A percentile compares a stretch with the other conserved stretches of the same genome.
Conservation (phyloP, 2,888 invertebrate genomes). For the Adelognathus sp. region DNA sequence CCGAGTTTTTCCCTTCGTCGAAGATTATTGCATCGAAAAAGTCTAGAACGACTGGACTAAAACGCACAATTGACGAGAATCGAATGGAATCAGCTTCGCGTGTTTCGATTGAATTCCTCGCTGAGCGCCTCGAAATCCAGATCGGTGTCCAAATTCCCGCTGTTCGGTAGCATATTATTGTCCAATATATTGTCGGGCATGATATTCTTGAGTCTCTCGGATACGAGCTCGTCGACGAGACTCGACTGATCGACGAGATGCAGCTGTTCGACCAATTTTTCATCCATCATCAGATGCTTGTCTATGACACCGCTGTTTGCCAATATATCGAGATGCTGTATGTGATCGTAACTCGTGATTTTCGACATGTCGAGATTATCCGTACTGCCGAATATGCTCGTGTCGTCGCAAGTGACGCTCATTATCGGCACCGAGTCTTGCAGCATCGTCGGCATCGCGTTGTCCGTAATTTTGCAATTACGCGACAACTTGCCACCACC, state of each 20-base stretch:
- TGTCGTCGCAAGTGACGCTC: slow-evolving; percentile 68
- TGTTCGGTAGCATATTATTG: slow-evolving; percentile 72
- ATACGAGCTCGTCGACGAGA: slow-evolving; percentile 76
- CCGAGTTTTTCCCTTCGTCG: no score
- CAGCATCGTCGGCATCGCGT: slow-evolving; percentile 67
- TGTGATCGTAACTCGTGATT: slow-evolving; percentile 75
- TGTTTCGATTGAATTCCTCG: slow-evolving; percentile 78
- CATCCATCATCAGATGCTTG: slow-evolving; percentile 76
- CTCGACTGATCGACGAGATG: slow-evolving; percentile 76
- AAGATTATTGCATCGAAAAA: no score
- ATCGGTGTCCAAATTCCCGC: slow-evolving; percentile 74
- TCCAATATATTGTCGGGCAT: slow-evolving; percentile 77
- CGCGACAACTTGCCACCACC: slow-evolving; percentile 36
- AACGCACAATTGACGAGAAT: slow-evolving; percentile 12
- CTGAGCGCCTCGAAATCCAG: slow-evolving; percentile 78
- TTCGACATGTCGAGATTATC: slow-evolving; percentile 75
- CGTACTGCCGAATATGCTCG: slow-evolving; percentile 73
- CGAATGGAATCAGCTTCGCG: slow-evolving; percentile 74
- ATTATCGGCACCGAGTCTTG: slow-evolving; percentile 74
- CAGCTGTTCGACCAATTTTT: slow-evolving; percentile 77
- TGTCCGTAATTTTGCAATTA: slow-evolving; percentile 68
- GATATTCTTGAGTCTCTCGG: slow-evolving; percentile 76
- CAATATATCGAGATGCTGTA: slow-evolving; percentile 76
- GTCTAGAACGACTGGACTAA: no score
- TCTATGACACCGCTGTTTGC: slow-evolving; percentile 73